These are phyloP conservation scores for Eupithecia vulgata DNA, from an alignment of 2,888 invertebrate genomes.

Conservation along the genomic window DNA sequence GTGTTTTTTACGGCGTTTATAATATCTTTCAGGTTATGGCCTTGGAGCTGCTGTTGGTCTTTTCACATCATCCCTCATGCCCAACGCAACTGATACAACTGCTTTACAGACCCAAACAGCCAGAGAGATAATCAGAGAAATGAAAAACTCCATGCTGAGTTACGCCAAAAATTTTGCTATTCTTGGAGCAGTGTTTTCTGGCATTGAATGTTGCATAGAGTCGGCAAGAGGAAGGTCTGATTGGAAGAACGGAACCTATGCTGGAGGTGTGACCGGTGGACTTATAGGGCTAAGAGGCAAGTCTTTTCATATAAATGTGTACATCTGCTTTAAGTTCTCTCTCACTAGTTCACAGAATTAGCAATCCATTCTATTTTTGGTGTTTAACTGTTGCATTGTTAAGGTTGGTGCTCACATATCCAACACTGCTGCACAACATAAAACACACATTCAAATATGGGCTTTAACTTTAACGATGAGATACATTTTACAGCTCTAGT, in stretches of 20 bases:
- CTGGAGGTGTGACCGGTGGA: constrained; percentile 97
- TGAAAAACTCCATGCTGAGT: constrained; percentile 94
- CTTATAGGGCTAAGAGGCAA: constrained; percentile 92
- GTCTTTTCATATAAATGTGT: no score
- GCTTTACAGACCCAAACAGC: constrained; percentile 91
- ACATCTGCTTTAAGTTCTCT: no score
- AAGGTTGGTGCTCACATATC: no score
- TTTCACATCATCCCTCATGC: constrained; percentile 98
- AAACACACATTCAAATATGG: no score
- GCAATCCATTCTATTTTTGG: no score
- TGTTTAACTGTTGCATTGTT: no score
- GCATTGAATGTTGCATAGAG: constrained; percentile 97
- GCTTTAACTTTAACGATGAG: no score
- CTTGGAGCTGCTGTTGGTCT: constrained; percentile 97
- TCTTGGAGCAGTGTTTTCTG: constrained; percentile 96
- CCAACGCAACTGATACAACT: constrained; percentile 88
- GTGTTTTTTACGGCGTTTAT: not conserved
- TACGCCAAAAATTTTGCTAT: constrained; percentile 99
- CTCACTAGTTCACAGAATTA: no score
- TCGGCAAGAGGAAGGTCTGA: constrained; percentile 97
- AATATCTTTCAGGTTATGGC: constrained; percentile 89
- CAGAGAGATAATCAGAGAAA: constrained; percentile 93
- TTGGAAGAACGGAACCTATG: constrained; percentile 98
- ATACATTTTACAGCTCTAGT: no score
- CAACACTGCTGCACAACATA: no score